Percentiles rank a stretch among this genome's conserved stretches.
Evolutionary conservation across 2,797 vertebrate genomes (phyloP).

Genomic region (Crax fasciolata): DNA sequence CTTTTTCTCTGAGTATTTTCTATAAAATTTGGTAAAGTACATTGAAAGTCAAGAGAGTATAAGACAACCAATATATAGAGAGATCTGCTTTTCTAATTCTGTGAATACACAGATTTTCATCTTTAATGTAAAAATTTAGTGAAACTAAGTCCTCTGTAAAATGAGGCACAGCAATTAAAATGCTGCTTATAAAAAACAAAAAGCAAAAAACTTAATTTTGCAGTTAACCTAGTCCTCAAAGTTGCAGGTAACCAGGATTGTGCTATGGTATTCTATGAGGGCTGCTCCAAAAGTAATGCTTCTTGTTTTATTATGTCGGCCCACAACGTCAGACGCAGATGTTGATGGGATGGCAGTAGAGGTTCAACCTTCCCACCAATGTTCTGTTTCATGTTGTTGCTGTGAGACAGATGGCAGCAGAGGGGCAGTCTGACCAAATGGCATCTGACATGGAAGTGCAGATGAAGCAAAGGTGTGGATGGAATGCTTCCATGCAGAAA

Average conservation of each 20-base stretch:
- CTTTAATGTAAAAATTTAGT: background rate
- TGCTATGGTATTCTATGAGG: background rate
- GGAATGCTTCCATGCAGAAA: too few relatives aligned
- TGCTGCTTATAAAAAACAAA: background rate
- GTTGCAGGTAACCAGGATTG: background rate
- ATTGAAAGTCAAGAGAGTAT: background rate
- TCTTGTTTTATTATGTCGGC: background rate
- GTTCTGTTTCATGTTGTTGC: background rate
- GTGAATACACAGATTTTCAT: background rate
- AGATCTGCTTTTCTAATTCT: background rate
- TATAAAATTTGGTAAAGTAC: conserved; percentile 17
- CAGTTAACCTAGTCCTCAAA: background rate
- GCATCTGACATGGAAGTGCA: background rate
- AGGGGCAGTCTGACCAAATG: background rate
- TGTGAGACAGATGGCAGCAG: background rate
- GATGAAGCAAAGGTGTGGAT: background rate
- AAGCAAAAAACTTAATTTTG: background rate
- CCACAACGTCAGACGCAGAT: background rate
- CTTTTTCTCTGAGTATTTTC: conserved; percentile 14
- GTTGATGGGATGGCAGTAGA: background rate
- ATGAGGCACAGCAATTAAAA: background rate
- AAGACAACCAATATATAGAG: background rate
- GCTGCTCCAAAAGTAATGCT: background rate
- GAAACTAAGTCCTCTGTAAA: background rate
- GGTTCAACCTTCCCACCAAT: background rate